These are phyloP conservation scores for Chouioia cunea DNA, from an alignment of 2,888 invertebrate species.

Conservation along the genomic window DNA sequence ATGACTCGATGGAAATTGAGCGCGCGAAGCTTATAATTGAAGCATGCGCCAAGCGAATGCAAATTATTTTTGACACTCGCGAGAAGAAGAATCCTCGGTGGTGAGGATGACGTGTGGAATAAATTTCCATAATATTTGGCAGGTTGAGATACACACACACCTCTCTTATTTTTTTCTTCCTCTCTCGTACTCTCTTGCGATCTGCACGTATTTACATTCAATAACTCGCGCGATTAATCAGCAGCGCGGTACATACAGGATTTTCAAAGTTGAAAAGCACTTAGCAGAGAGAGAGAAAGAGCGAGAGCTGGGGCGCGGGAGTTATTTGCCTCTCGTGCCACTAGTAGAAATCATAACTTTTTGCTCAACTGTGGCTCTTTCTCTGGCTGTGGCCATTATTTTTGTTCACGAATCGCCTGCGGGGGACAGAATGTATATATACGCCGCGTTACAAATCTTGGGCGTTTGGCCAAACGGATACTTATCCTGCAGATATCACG, in stretches of 20 bases:
- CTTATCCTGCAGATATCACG: slow-evolving; percentile 22
- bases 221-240: slow-evolving; percentile 30
- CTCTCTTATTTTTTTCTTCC: too few species aligned
- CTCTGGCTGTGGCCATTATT: not conserved
- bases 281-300: slow-evolving; percentile 9
- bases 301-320: not conserved
- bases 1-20: slow-evolving; percentile 20
- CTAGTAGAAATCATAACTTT: not conserved
- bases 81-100: slow-evolving; percentile 14
- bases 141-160: slow-evolving; percentile 65
- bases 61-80: slow-evolving; percentile 41
- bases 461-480: slow-evolving; percentile 15
- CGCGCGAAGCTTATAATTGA: slow-evolving; percentile 33
- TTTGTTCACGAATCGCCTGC: not conserved
- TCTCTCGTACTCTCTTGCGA: slow-evolving; percentile 41
- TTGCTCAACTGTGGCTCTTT: not conserved
- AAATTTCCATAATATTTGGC: slow-evolving; percentile 66
- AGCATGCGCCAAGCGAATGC: slow-evolving; percentile 31
- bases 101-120: slow-evolving; percentile 53
- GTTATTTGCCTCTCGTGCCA: not conserved
- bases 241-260: not conserved
- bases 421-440: not conserved
- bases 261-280: slow-evolving; percentile 5
- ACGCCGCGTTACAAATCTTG: not conserved
- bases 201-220: slow-evolving; percentile 34